A percentile compares a stretch with the other conserved stretches of the same genome.
Evolutionary conservation across 2,797 vertebrate genomes (phyloP).

Genomic region (Lagocephalus sceleratus): DNA sequence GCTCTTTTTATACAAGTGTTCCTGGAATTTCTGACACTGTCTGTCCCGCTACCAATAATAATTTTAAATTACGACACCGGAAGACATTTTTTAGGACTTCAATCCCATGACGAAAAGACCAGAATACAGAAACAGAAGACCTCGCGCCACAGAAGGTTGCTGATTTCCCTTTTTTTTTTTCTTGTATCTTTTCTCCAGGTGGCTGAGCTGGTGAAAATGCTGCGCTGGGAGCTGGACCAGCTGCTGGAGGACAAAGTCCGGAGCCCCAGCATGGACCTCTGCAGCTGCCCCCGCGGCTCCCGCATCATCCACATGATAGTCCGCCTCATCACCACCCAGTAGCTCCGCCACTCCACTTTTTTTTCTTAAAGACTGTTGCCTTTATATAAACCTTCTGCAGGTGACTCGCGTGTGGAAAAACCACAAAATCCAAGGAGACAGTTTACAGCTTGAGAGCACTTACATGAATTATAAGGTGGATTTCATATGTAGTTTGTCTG

Average conservation of each 20-base stretch:
- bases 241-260: slow-evolving; percentile 95
- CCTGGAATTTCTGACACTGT: too few relatives aligned
- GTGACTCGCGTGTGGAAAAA: too few relatives aligned
- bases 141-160: too few relatives aligned
- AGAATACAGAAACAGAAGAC: too few relatives aligned
- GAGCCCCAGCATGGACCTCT: slow-evolving; percentile 90
- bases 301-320: slow-evolving; percentile 93
- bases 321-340: slow-evolving; percentile 93
- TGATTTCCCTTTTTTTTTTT: neutral
- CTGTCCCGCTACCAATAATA: too few relatives aligned
- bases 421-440: neutral
- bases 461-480: slow-evolving; percentile 12
- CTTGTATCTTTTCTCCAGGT: slow-evolving; percentile 70
- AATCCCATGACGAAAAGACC: too few relatives aligned
- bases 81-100: too few relatives aligned
- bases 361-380: too few relatives aligned
- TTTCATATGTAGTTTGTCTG: slow-evolving; percentile 14
- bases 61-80: too few relatives aligned
- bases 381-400: too few relatives aligned
- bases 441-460: slow-evolving; percentile 10
- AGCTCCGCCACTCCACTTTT: slow-evolving; percentile 19
- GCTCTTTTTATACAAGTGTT: neutral
- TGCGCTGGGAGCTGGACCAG: slow-evolving; percentile 92
- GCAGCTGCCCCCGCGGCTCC: slow-evolving; percentile 89
- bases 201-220: slow-evolving; percentile 91